Evolutionary conservation across 2,888 invertebrate species (phyloP).

Genomic region (Epiperipatus broadwayi): DNA sequence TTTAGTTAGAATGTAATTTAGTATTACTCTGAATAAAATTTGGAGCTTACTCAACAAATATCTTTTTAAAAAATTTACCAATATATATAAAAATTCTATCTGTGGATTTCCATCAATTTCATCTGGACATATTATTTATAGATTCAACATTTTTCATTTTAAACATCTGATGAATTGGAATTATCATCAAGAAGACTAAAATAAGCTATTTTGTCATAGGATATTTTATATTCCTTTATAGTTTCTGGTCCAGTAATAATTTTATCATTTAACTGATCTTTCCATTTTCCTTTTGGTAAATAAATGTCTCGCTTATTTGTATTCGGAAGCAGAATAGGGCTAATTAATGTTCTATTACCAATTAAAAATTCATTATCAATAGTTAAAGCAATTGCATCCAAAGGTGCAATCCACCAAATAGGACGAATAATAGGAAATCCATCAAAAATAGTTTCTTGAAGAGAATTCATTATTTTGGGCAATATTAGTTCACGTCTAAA

Average conservation of each 20-base stretch:
- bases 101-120: too few relatives aligned
- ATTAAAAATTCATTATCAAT: conserved; percentile 70
- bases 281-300: conserved; percentile 76
- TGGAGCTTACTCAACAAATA: too few relatives aligned
- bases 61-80: too few relatives aligned
- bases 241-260: neutral
- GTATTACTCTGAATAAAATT: too few relatives aligned
- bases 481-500: conserved; percentile 42
- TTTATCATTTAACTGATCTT: conserved; percentile 35
- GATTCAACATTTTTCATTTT: too few relatives aligned
- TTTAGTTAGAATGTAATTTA: too few relatives aligned
- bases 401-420: conserved; percentile 68
- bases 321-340: conserved; percentile 55
- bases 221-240: too few relatives aligned
- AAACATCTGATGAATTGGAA: too few relatives aligned
- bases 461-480: conserved; percentile 52
- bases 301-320: conserved; percentile 54
- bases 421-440: conserved; percentile 69
- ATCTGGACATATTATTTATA: too few relatives aligned
- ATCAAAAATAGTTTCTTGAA: conserved; percentile 53
- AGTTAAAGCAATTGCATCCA: conserved; percentile 51
- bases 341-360: conserved; percentile 72
- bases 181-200: too few relatives aligned
- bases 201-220: too few relatives aligned
- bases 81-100: too few relatives aligned